Evolutionary conservation across 2,113 vertebrate species (phyloP).

Genomic region (Peromyscus leucopus): DNA sequence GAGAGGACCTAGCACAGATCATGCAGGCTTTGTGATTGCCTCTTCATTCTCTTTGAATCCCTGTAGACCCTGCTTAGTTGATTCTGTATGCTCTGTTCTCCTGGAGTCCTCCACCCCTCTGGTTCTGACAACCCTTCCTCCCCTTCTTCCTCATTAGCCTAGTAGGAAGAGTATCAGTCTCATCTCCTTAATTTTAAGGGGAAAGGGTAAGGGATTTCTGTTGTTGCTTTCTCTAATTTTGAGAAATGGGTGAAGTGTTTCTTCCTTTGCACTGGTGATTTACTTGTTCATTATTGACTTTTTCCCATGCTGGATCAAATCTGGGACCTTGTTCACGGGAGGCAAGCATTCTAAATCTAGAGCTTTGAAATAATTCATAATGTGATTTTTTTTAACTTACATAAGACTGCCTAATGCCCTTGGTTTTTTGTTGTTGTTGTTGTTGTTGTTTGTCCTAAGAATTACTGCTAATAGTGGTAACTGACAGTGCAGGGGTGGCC

Average conservation of each 20-base stretch:
- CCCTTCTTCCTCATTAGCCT: not conserved
- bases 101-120: not conserved
- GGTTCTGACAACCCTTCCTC: not conserved
- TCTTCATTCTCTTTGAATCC: not conserved
- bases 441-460: not conserved
- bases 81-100: not conserved
- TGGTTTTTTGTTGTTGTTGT: not conserved
- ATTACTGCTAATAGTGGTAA: not conserved
- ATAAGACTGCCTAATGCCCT: not conserved
- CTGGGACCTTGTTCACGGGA: too few relatives aligned
- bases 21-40: not conserved
- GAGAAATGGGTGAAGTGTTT: not conserved
- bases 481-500: rapidly evolving
- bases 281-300: not conserved
- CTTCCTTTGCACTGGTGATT: not conserved
- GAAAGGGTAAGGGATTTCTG: not conserved
- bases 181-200: not conserved
- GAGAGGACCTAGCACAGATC: not conserved
- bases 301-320: not conserved
- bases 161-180: not conserved
- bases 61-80: not conserved
- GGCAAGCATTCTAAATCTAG: not conserved
- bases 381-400: slow-evolving; percentile 13
- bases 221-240: not conserved
- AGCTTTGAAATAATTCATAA: not conserved